Conservation (phyloP, 2,113 vertebrate species). For the Phaethornis superciliosus region DNA sequence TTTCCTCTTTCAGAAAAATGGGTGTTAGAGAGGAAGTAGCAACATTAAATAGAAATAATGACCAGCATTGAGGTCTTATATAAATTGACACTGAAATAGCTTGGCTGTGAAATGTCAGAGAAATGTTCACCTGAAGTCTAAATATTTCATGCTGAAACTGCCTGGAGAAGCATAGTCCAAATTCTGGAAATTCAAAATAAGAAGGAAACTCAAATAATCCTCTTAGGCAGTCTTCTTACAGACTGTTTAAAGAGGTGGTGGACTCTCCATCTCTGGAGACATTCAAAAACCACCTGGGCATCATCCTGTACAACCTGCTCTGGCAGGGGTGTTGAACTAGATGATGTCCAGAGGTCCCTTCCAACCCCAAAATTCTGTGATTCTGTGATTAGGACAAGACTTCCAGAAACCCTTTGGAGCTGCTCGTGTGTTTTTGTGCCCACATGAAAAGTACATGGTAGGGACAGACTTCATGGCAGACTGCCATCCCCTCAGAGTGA, state of each 20-base stretch:
- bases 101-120: background rate
- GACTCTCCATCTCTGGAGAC: too few relatives aligned
- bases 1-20: background rate
- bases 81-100: background rate
- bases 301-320: too few relatives aligned
- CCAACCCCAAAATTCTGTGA: too few relatives aligned
- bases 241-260: too few relatives aligned
- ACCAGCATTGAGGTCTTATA: background rate
- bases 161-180: background rate
- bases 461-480: background rate
- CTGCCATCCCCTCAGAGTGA: background rate
- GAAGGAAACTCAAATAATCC: background rate
- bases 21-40: background rate
- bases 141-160: background rate
- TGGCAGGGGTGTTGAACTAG: too few relatives aligned
- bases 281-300: too few relatives aligned
- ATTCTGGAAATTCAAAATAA: background rate
- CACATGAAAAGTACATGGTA: rapidly evolving
- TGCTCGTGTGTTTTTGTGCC: background rate
- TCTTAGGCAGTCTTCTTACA: background rate
- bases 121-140: background rate
- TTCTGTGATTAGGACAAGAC: background rate
- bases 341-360: too few relatives aligned
- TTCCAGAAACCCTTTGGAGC: background rate
- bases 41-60: background rate